Evolutionary conservation across 2,113 vertebrate species (phyloP).

Genomic region (Sciurus niger): DNA sequence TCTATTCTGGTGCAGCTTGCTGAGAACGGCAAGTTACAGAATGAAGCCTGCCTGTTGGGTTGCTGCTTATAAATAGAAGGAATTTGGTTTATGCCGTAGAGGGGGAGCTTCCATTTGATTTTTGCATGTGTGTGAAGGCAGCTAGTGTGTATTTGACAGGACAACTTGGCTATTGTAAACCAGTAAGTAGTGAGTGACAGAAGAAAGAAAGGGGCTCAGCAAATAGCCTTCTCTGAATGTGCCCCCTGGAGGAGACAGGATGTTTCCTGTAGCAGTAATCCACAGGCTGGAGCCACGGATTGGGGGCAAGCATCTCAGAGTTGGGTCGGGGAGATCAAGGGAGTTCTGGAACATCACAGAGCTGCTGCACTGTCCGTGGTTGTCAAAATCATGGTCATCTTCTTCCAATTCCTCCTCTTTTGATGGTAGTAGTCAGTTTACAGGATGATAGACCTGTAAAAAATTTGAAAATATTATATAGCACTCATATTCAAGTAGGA

Average conservation of each 20-base stretch:
- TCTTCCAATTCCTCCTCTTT: neutral
- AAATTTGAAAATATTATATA: neutral
- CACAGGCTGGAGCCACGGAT: neutral
- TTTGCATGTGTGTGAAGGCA: slow-evolving; percentile 50
- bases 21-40: slow-evolving; percentile 74
- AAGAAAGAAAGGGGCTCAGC: neutral
- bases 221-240: neutral
- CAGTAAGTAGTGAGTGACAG: slow-evolving; percentile 1
- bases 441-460: neutral
- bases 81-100: slow-evolving; percentile 43
- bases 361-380: neutral
- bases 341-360: neutral
- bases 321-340: neutral
- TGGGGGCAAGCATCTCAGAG: neutral
- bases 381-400: neutral
- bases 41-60: slow-evolving; percentile 73
- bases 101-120: slow-evolving; percentile 42
- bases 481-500: slow-evolving; percentile 21
- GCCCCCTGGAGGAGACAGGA: neutral
- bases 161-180: slow-evolving; percentile 43
- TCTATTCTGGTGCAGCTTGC: slow-evolving; percentile 79
- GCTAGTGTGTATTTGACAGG: slow-evolving; percentile 42
- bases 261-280: neutral
- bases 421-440: neutral
- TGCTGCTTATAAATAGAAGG: slow-evolving; percentile 81